These are phyloP conservation scores for Pachycephala philippinensis DNA, from an alignment of 2,113 vertebrate genomes.

Conservation along the genomic window DNA sequence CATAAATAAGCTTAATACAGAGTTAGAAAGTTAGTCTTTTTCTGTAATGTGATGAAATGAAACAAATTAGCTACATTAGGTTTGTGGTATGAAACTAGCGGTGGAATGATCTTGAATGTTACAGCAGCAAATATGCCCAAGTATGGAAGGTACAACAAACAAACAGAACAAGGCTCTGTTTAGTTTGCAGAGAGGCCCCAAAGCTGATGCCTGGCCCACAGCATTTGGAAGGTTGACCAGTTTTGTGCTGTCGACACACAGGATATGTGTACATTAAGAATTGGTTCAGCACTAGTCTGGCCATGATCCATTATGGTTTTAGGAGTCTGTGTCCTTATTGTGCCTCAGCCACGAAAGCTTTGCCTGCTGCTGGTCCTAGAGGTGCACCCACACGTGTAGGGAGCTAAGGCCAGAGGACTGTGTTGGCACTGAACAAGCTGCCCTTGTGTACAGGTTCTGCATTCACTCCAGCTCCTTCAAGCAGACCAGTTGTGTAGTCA, in stretches of 20 bases:
- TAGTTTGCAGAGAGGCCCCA: rapidly evolving
- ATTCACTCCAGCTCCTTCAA: neutral
- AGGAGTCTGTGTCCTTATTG: neutral
- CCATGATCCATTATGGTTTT: neutral
- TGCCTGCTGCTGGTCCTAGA: neutral
- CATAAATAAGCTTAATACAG: neutral
- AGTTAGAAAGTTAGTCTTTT: neutral
- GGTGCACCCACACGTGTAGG: rapidly evolving
- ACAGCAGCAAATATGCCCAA: neutral
- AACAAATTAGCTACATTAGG: neutral
- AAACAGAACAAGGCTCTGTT: neutral
- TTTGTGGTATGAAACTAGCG: neutral
- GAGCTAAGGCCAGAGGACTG: neutral
- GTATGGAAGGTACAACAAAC: neutral
- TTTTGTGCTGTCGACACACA: rapidly evolving
- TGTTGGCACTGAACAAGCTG: neutral
- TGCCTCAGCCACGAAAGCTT: neutral
- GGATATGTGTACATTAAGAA: no score
- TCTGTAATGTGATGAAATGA: neutral
- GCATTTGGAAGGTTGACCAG: neutral
- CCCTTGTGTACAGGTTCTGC: neutral
- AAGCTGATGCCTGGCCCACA: neutral
- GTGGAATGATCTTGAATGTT: neutral
- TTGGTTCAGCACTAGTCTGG: neutral
- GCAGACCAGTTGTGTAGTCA: neutral